Evolutionary conservation across 2,888 invertebrate species (phyloP).

Genomic region (Zygothrica quintamaculata): DNA sequence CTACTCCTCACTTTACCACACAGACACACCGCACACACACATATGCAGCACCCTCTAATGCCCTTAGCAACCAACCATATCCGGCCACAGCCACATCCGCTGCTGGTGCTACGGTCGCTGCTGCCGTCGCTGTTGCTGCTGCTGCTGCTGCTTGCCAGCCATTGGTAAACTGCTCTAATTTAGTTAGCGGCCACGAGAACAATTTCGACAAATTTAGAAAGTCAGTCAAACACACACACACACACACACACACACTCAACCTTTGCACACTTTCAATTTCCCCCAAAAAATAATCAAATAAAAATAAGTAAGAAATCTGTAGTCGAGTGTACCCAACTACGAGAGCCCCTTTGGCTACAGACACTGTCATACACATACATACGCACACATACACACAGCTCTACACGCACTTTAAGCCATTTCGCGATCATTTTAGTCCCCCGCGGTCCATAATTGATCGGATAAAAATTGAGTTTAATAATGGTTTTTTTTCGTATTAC

Average conservation of each 20-base stretch:
- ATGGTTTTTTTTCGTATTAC: no score
- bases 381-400: no score
- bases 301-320: no score
- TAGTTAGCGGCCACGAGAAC: slow-evolving; percentile 56
- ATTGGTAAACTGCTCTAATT: slow-evolving; percentile 60
- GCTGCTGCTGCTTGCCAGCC: slow-evolving; percentile 56
- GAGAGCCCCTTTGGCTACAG: no score
- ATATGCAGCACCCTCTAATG: not conserved
- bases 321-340: no score
- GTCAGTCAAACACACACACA: slow-evolving; percentile 35
- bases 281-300: no score
- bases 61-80: slow-evolving; percentile 49
- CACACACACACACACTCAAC: slow-evolving; percentile 24
- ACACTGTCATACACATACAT: no score
- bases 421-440: no score
- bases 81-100: slow-evolving; percentile 64
- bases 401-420: no score
- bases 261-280: slow-evolving; percentile 64
- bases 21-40: slow-evolving; percentile 22
- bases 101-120: slow-evolving; percentile 21
- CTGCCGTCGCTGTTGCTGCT: slow-evolving; percentile 34
- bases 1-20: slow-evolving; percentile 28
- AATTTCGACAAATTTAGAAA: slow-evolving; percentile 49
- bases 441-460: no score
- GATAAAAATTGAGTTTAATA: no score